Percentiles rank a stretch among this genome's conserved stretches.
phyloP scores from a whole-genome alignment of 2,113 vertebrate species.

The Ageneiosus marmoratus region DNA sequence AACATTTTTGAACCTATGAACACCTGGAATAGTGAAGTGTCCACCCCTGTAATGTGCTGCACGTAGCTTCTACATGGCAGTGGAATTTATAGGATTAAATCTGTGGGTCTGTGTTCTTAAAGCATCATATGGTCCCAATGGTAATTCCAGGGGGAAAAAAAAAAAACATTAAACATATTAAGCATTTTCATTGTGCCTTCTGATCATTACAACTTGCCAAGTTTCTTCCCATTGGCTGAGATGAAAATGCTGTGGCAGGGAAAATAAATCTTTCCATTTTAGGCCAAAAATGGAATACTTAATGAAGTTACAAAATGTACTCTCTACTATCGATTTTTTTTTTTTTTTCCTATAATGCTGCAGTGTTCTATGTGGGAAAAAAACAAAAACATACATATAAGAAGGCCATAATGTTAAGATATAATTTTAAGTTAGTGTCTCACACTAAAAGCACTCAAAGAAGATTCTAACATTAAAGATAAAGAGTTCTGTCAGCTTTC shows the following conservation, averaged over 20 bases:
- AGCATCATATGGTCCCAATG: background rate
- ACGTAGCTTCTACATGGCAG: too few species aligned
- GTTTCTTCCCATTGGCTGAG: background rate
- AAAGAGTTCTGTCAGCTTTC: constrained; percentile 17
- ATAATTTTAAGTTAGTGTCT: constrained; percentile 10
- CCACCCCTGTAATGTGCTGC: background rate
- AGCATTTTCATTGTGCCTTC: background rate
- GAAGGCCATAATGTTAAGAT: background rate
- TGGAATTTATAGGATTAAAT: background rate
- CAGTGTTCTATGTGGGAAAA: background rate
- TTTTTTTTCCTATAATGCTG: background rate
- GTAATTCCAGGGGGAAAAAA: constrained; percentile 9
- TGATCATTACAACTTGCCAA: constrained; percentile 2
- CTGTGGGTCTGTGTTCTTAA: background rate
- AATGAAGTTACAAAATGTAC: constrained; percentile 24
- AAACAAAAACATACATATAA: background rate
- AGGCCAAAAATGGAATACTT: background rate
- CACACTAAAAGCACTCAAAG: constrained; percentile 14
- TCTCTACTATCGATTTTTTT: background rate
- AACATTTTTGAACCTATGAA: background rate
- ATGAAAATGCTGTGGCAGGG: constrained; percentile 12
- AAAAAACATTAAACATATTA: background rate
- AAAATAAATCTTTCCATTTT: constrained; percentile 29
- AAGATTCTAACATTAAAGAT: constrained; percentile 1
- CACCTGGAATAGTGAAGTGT: background rate